Percentiles rank a stretch among this genome's conserved stretches.
These are phyloP conservation scores for Pogoniulus pusillus DNA, from an alignment of 2,797 vertebrate genomes.

Conservation along the genomic window DNA sequence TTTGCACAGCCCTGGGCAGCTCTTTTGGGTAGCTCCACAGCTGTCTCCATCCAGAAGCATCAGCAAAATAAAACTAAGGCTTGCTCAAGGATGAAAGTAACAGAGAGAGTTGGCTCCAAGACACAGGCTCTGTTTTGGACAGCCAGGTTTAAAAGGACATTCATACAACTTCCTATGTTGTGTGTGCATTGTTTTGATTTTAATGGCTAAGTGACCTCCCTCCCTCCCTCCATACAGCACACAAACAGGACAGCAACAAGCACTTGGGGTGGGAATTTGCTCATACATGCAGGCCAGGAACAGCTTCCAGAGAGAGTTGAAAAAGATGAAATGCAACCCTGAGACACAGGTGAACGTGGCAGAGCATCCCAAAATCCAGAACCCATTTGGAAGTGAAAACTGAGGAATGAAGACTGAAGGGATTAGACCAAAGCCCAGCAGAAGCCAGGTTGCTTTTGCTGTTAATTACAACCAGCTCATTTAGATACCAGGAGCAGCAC, in stretches of 20 bases:
- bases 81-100: neutral
- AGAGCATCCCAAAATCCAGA: neutral
- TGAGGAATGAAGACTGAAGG: neutral
- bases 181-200: neutral
- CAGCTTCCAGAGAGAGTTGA: neutral
- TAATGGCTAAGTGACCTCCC: neutral
- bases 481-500: neutral
- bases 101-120: neutral
- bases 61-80: neutral
- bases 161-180: neutral
- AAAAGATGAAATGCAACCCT: neutral
- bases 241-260: neutral
- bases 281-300: neutral
- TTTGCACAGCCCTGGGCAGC: neutral
- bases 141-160: neutral
- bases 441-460: neutral
- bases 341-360: conserved; percentile 2
- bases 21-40: neutral
- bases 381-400: neutral
- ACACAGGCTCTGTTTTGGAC: neutral
- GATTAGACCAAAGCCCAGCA: neutral
- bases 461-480: neutral
- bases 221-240: neutral
- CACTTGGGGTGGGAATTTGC: neutral
- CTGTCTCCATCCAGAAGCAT: neutral